phyloP scores from a whole-genome alignment of 2,888 invertebrate species.

The Pyralis farinalis region DNA sequence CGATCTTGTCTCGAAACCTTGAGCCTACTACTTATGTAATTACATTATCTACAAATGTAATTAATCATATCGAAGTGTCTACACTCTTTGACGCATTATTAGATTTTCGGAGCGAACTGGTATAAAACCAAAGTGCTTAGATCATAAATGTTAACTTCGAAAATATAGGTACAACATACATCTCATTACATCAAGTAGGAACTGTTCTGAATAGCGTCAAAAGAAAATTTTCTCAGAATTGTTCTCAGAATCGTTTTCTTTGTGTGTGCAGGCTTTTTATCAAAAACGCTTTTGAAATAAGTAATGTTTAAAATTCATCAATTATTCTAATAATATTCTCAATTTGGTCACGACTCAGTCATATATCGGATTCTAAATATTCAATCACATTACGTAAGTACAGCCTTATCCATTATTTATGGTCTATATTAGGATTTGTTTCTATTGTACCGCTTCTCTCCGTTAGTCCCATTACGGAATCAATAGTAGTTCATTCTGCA shows the following conservation, averaged over 20 bases:
- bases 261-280: no score
- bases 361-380: slow-evolving; percentile 18
- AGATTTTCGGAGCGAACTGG: not conserved
- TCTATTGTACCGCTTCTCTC: slow-evolving; percentile 34
- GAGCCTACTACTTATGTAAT: not conserved
- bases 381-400: slow-evolving; percentile 30
- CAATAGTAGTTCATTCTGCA: slow-evolving; percentile 28
- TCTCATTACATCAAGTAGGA: no score
- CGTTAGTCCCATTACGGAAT: slow-evolving; percentile 37
- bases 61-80: not conserved
- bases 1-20: not conserved
- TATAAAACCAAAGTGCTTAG: no score
- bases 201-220: no score
- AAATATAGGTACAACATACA: no score
- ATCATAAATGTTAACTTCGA: no score
- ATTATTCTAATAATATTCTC: slow-evolving; percentile 1
- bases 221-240: no score
- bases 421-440: slow-evolving; percentile 35
- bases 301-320: no score
- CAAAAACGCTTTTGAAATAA: no score
- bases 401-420: slow-evolving; percentile 34
- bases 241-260: no score
- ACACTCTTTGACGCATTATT: not conserved
- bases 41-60: not conserved
- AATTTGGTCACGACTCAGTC: slow-evolving; percentile 8